Base-by-base conservation (phyloP, 2,797 vertebrate genomes). In the Tangara arthus region DNA sequence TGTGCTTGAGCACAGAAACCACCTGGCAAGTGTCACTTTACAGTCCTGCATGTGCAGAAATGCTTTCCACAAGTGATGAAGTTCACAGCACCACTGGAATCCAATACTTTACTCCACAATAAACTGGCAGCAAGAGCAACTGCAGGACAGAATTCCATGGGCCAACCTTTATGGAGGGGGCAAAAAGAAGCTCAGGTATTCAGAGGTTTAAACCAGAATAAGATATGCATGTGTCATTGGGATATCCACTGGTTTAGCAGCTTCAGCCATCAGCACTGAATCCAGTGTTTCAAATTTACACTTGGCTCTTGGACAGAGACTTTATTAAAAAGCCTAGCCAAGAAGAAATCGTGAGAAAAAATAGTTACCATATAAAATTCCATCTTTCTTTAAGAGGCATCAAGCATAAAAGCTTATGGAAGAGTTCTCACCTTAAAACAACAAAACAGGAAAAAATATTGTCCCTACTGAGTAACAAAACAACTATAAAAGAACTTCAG, bases 1-100 rank as follows among this genome's bases (percentile, higher is more conserved):
- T 59, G 82, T 56, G 28, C 22, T 86, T 88, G 55, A 90, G 88
- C 52, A 82, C 35, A 73, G 68, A 94, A 95, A 95, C 34, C 68
- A 86, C 90, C 83, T 92, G 92, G 72, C n/a, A 61, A 90, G 82
- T 56, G 65, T 76, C 86, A 93, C 50, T 95, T 94, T 72, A 47
- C 69, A 92, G 85, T 17, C 53, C 71, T 89, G 75, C 68, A 50
- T 86, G 82, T 82, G 76, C 83, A 91, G 88, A 87, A 96, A 76
- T 65, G 91, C 50, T 96, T 82, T 86, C 71, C 72, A 93, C 30
- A 61, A 87, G 50, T 92, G 86, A 95, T 82, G 44, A 52, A 72
- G 57, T 96, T 92, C 72, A 70, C 69, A 92, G 81, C 63, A 82
- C 28, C 56, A 26, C 37, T 92, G 52, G 27, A 64, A 78, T 79